Base-by-base conservation (phyloP, 2,888 invertebrate species). In the Zaprionus obscuricornis region DNA sequence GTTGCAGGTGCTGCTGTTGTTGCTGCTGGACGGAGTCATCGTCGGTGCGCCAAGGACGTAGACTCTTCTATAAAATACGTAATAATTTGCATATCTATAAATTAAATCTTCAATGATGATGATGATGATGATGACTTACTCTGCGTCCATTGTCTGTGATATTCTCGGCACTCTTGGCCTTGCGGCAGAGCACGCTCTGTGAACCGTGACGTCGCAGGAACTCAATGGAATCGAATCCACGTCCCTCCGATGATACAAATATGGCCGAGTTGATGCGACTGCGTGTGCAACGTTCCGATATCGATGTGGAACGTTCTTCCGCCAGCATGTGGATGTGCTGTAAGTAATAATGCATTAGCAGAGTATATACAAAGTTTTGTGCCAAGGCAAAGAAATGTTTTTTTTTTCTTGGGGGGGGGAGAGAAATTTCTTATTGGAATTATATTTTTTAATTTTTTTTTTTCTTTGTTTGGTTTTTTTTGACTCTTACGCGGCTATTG, bases 221-320 rank as follows among this genome's bases (percentile, higher is more conserved):
- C 90, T 96, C 96, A 83, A 95, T 93, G 63, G 95, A 94, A 85
- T 95, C 94, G 87, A 95, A 95, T 17, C 94, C 94, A 20, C 93
- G 92, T 0, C 94, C 94, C 81, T 94, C 94, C 67, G 94, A 94
- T 46, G 94, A 94, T 60, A 96, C 94, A 90, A 96, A 96, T 85
- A 96, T 96, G 75, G 96, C 96, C 59, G 96, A 96, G 90, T 96
- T 96, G 88, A 96, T 95, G 51, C 96, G 93, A 65, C 95, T 95
- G 67, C 96, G 92, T 72, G 92, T 92, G 88, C 89, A 91, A 46
- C 91, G 92, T 89, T 92, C 93, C 86, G 92, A 93, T 85, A 92
- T 93, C 90, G 93, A 93, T 81, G 93, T 90, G 86, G 93, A 93
- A 69, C 92, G 92, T 50, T 93, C 93, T 88, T 94, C 94, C 79